Conservation (phyloP, 2,113 vertebrate species). For the Hiodon tergisus region DNA sequence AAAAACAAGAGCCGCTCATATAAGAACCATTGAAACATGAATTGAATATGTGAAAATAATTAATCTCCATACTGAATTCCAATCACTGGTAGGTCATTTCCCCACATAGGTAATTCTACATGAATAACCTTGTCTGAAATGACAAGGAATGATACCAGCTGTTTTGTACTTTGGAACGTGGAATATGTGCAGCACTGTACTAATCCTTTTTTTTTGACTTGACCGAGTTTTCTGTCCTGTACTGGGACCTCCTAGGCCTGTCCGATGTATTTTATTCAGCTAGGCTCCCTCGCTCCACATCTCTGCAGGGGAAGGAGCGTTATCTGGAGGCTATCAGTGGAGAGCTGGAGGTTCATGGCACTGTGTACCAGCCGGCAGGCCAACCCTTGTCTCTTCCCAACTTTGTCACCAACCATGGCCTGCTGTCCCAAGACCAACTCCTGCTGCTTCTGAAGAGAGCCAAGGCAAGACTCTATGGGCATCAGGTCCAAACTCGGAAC, state of each 20-base stretch:
- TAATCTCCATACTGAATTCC: not conserved
- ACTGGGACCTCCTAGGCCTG: not conserved
- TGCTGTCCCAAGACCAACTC: slow-evolving; percentile 54
- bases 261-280: not conserved
- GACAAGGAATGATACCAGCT: too few relatives aligned
- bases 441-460: slow-evolving; percentile 51
- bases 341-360: slow-evolving; percentile 54
- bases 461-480: slow-evolving; percentile 42
- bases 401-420: slow-evolving; percentile 56
- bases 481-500: not conserved
- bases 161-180: too few relatives aligned
- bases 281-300: not conserved
- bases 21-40: not conserved
- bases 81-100: too few relatives aligned
- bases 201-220: not conserved
- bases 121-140: too few relatives aligned
- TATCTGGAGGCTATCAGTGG: slow-evolving; percentile 51
- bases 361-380: slow-evolving; percentile 50
- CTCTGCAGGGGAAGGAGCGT: slow-evolving; percentile 49
- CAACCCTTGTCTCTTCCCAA: slow-evolving; percentile 41
- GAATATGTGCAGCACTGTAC: not conserved
- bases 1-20: too few relatives aligned
- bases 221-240: too few relatives aligned
- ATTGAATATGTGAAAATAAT: not conserved
- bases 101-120: too few relatives aligned